Percentiles rank a stretch among this genome's conserved stretches.
Evolutionary conservation across 2,888 invertebrate species (phyloP).

Genomic region (Apamea sordens): DNA sequence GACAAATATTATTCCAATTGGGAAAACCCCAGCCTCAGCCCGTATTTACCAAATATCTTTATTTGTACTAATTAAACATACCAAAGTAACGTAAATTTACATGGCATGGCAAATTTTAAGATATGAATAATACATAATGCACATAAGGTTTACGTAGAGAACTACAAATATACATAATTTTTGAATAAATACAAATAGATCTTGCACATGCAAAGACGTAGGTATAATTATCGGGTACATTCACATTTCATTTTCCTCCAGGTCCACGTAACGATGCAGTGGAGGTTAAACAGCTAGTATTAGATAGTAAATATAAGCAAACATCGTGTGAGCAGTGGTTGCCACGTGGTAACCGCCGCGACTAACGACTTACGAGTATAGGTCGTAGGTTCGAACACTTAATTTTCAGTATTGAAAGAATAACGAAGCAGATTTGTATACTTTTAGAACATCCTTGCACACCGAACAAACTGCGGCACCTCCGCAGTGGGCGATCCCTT

Average conservation of each 20-base stretch:
- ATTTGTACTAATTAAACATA: slow-evolving; percentile 58
- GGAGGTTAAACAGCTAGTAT: neutral
- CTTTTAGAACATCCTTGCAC: neutral
- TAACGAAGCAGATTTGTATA: neutral
- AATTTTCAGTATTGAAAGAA: neutral
- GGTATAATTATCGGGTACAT: neutral
- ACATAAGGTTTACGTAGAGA: slow-evolving; percentile 32
- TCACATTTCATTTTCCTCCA: neutral
- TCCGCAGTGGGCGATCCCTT: too few species aligned
- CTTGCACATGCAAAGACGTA: slow-evolving; percentile 33
- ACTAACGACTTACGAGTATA: too few species aligned
- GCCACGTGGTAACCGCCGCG: too few species aligned
- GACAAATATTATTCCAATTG: slow-evolving; percentile 70
- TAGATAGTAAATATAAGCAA: neutral
- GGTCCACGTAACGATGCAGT: neutral
- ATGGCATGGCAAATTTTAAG: slow-evolving; percentile 37
- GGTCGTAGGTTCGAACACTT: too few species aligned
- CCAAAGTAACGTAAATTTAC: slow-evolving; percentile 37
- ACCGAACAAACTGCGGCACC: too few species aligned
- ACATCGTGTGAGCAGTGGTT: too few species aligned
- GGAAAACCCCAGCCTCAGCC: slow-evolving; percentile 74
- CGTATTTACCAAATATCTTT: slow-evolving; percentile 63
- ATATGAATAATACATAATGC: slow-evolving; percentile 60
- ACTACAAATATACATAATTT: slow-evolving; percentile 30
- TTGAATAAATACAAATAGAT: slow-evolving; percentile 8